Base-by-base conservation (phyloP, 2,888 invertebrate species). In the Autographa gamma region DNA sequence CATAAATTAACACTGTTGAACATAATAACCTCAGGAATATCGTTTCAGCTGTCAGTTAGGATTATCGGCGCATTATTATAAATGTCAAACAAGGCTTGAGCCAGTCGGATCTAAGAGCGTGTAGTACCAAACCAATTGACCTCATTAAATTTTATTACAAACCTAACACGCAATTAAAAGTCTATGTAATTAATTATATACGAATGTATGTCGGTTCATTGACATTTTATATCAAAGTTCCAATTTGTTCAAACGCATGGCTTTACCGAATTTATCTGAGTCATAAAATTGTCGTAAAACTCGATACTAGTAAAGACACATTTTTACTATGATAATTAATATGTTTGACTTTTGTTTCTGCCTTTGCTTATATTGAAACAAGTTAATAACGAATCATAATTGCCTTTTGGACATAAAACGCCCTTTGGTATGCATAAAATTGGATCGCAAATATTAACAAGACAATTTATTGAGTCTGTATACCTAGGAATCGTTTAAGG, bases 221-320 rank as follows among this genome's bases (percentile, higher is more conserved):
- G 92, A 90, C 92, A 86, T 86, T 81, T 78, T 81, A 82, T 90
- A 89, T 90, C 88, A 79, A 77, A 84, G 85, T 81, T 84, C 81
- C 81, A 90, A 92, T 92, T 93, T 90, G 91, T 91, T 82, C 81
- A 76, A 85, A 85, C 85, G 86, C 83, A 84, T 86, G 85, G 85
- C 74, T 74, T 69, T 71, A 71, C 80, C 25, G 77, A 82, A 85
- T 90, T 88, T 92, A 92, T 93, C 91, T 77, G 60, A 65, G 70
- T 86, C 89, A 88, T 93, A 91, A 93, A 93, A 93, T 75, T 77
- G 85, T 90, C 93, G 90, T 93, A 91, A 93, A 93, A 93, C 80
- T 73, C 79, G 89, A 90, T 87, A 88, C 88, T 85, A 77, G 74
- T 77, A 84, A 83, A 84, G 82, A 88, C 86, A 85, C 84, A 80